Evolutionary conservation across 2,797 vertebrate species (phyloP).

Genomic region (Sebastolobus altivelis): DNA sequence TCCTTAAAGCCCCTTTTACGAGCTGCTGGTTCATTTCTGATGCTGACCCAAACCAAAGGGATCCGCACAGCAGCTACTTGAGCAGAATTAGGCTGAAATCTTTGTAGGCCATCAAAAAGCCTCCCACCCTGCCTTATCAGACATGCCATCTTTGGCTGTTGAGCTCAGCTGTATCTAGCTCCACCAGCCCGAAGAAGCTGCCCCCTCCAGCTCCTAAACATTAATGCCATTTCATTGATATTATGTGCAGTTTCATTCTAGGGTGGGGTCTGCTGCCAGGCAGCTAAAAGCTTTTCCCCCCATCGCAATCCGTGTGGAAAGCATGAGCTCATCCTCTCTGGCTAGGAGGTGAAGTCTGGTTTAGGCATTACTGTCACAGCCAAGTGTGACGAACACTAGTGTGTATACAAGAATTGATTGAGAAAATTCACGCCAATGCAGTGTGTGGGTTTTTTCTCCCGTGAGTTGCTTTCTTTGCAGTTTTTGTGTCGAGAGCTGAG

Average conservation of each 20-base stretch:
- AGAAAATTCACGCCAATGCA: constrained; percentile 25
- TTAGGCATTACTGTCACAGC: constrained; percentile 79
- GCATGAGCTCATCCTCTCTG: constrained; percentile 82
- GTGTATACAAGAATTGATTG: constrained; percentile 26
- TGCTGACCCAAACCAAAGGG: constrained; percentile 31
- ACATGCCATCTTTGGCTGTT: constrained; percentile 53
- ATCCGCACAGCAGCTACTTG: constrained; percentile 32
- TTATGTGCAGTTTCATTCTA: constrained; percentile 74
- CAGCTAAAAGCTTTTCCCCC: constrained; percentile 68
- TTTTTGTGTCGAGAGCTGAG: constrained; percentile 29
- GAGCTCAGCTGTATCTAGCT: constrained; percentile 20
- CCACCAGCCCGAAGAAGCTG: constrained; percentile 23
- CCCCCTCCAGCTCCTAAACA: constrained; percentile 2
- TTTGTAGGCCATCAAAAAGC: constrained; percentile 65
- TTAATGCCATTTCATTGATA: constrained; percentile 53
- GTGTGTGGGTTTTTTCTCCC: constrained; percentile 10
- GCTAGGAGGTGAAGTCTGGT: constrained; percentile 81
- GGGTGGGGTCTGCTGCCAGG: constrained; percentile 85
- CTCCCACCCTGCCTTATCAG: constrained; percentile 61
- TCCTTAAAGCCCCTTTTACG: constrained; percentile 50
- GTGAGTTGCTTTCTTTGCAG: constrained; percentile 43
- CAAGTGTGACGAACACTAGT: constrained; percentile 44
- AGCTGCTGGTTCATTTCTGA: constrained; percentile 56
- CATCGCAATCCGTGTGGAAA: constrained; percentile 74
- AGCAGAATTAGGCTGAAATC: constrained; percentile 54